phyloP scores from a whole-genome alignment of 2,797 vertebrate species.

The Bucorvus abyssinicus region DNA sequence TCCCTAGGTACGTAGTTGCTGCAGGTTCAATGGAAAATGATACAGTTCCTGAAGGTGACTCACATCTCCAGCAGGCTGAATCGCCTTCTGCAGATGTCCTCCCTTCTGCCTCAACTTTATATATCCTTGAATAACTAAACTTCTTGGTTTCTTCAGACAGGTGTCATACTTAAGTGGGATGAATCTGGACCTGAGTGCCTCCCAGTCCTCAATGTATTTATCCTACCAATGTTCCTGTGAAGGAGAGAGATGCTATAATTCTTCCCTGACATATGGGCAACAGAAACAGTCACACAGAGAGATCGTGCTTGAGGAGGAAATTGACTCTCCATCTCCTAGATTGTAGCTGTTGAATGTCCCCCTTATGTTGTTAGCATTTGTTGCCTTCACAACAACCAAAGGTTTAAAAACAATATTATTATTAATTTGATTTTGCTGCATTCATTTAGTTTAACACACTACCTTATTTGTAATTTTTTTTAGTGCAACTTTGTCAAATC shows the following conservation, averaged over 20 bases:
- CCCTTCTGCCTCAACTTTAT: neutral
- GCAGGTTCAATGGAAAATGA: neutral
- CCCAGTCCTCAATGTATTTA: slow-evolving; percentile 31
- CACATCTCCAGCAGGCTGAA: neutral
- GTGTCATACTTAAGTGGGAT: neutral
- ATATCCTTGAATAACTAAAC: neutral
- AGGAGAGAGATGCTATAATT: slow-evolving; percentile 35
- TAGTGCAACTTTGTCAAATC: neutral
- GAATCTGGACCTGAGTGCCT: neutral
- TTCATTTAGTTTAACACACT: neutral
- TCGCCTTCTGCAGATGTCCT: neutral
- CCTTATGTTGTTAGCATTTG: neutral
- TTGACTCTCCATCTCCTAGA: neutral
- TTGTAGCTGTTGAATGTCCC: neutral
- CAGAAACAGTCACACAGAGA: neutral
- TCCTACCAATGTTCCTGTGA: slow-evolving; percentile 30
- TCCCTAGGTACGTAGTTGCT: neutral
- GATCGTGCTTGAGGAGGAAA: neutral
- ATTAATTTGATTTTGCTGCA: neutral
- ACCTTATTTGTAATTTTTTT: neutral
- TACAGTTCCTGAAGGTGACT: neutral
- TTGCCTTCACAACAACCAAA: neutral
- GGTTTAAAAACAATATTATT: neutral
- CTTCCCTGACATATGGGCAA: slow-evolving; percentile 33
- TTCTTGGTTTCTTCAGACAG: neutral